Percentiles rank a stretch among this genome's conserved stretches.
These are phyloP conservation scores for Eilema griseolum DNA, from an alignment of 2,888 invertebrate genomes.

Conservation along the genomic window DNA sequence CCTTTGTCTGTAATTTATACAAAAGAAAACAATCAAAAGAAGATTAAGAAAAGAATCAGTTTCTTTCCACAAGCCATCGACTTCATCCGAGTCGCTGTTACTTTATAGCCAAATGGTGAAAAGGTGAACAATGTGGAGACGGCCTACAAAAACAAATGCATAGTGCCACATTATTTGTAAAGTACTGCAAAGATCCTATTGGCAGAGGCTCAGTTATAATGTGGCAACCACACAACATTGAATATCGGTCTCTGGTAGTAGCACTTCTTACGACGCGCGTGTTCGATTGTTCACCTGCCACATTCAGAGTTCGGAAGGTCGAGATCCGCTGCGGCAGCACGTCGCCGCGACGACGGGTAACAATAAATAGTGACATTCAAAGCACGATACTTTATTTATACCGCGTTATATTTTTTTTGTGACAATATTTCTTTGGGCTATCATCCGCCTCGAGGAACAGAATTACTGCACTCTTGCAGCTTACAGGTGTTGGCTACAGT, in stretches of 20 bases:
- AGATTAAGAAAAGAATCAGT: not conserved
- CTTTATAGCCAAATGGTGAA: too few species aligned
- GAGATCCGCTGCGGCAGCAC: not conserved
- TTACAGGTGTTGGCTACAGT: not conserved
- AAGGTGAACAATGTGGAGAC: too few species aligned
- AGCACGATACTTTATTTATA: not conserved
- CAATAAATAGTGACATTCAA: not conserved
- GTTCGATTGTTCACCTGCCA: not conserved
- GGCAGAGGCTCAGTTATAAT: too few species aligned
- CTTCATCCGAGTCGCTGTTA: too few species aligned
- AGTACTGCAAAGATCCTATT: too few species aligned
- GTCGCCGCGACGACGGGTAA: not conserved
- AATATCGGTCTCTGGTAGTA: too few species aligned
- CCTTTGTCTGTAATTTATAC: not conserved
- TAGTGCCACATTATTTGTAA: too few species aligned
- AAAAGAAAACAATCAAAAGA: not conserved
- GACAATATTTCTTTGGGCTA: constrained; percentile 12
- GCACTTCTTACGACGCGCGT: too few species aligned
- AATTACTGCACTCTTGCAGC: not conserved
- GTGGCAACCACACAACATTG: too few species aligned
- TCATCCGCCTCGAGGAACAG: not conserved
- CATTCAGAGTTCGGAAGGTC: not conserved
- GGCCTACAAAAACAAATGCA: too few species aligned
- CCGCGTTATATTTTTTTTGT: not conserved
- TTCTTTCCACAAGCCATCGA: not conserved